Evolutionary conservation across 2,888 invertebrate species (phyloP), one percentile per base, ranked within the genome.

Genomic region (Mechanitis messenoides): DNA sequence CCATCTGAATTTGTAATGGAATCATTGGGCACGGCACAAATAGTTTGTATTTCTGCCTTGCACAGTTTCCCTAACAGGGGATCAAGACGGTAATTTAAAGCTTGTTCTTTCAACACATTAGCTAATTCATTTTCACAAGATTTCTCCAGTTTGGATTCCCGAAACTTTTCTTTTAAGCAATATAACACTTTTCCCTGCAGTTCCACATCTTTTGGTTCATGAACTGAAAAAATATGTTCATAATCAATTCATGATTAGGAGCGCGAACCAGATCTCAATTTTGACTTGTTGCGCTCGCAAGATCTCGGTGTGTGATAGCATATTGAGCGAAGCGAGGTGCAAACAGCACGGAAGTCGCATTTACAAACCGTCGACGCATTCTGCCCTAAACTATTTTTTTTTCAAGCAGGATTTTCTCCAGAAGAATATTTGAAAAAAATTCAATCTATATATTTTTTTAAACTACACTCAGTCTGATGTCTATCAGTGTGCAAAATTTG

Each of bases 31-130:
- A 84, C 78, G 61, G 89, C 83, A 80, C 94, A 94, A 65, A 94
- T 91, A 2, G 92, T 92, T 72, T 93, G 91, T 71, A 94, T 92
- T 84, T 94, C 94, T 6, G 92, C 92, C 73, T 92, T 92, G 79
- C 99, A 99, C 60, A 96, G 92, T 59, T 94, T 93, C 64, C 95
- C 93, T 45, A 99, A 91, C 53, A 96, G 86, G 1, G 98, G 97
- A 90, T 98, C 97, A 62, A 98, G 91, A 72, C 96, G 94, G 77
- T 97, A 95, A 84, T 99, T 97, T 45, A 97, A 85, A 12, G 98
- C 98, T 73, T 97, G 95, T 72, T 97, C 96, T 75, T 95, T 93
- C 59, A 98, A 90, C 56, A 97, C 93, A 70, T 92, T 92, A 0
- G 94, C 93, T 84, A 98, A 92, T 86, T 97, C 95, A 73, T 93